A percentile compares a stretch with the other conserved stretches of the same genome.
phyloP scores from a whole-genome alignment of 2,113 vertebrate species.

The Typhlomys cinereus region DNA sequence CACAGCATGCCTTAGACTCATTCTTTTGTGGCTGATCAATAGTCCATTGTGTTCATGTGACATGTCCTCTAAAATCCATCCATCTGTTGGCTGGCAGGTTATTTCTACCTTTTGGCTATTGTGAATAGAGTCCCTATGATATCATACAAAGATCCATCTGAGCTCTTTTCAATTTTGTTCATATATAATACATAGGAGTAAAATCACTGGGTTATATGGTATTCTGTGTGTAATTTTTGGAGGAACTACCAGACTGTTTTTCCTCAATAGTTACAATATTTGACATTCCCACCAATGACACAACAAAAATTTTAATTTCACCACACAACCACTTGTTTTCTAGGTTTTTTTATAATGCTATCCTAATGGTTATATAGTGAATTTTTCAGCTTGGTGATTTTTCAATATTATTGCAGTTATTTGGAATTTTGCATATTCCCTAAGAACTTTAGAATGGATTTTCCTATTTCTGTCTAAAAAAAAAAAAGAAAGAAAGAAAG shows the following conservation, averaged over 20 bases:
- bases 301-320: background rate
- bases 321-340: background rate
- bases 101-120: background rate
- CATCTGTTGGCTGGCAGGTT: background rate
- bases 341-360: background rate
- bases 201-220: background rate
- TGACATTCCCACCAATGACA: background rate
- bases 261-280: background rate
- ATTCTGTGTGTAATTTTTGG: background rate
- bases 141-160: background rate
- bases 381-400: conserved; percentile 26
- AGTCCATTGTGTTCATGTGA: background rate
- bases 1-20: background rate
- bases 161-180: background rate
- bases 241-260: background rate
- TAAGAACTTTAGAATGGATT: conserved; percentile 13
- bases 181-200: background rate
- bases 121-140: background rate
- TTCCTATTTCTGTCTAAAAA: conserved; percentile 43
- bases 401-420: background rate
- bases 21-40: background rate
- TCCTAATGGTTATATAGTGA: background rate
- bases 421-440: background rate
- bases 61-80: background rate
- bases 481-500: too few relatives aligned